Base-by-base conservation (phyloP, 2,888 invertebrate species). In the Rotaria magnacalcarata region DNA sequence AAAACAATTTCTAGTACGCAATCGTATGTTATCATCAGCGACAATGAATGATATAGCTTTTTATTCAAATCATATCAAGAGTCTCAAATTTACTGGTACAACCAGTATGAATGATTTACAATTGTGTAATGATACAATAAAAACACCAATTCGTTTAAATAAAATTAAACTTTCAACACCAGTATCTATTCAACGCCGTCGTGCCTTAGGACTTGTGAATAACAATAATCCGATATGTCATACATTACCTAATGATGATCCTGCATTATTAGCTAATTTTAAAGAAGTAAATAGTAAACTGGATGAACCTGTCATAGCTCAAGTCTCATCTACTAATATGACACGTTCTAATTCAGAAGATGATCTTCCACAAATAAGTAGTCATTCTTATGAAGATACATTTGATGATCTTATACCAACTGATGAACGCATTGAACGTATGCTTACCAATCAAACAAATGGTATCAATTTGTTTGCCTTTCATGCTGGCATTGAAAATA, bases 401-500 rank as follows among this genome's bases (percentile, higher is more conserved):
- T 75, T 75, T 8, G 16, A 75, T 75, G 75, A 75, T 75, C 43
- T 75, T 43, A 75, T 75, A 43, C 75, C 75, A 75, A 24, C 16
- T 6, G 19, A 75, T 75, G 75, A 75, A 75, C 41, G 75, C 8
- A 43, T 75, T 43, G 75, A 75, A 75, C 43, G 10, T 43, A 75
- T 75, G 60, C 14, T 60, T 8, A 8, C 14, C 6, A n/a, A n/a
- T 27, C n/a, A 60, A 60, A 10, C 60, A 27, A 60, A n/a, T 60
- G 75, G 43, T 43, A 7, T 75, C 4, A 75, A 75, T 75, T 21
- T 75, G 19, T 43, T 75, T 47, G 43, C 41, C 3, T 75, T 43
- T 43, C 8, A 43, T 21, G 41, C 4, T 75, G 41, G 43, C 10
- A 41, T 43, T 43, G 75, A 75, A 16, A 75, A 75, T 75, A 24